These are phyloP conservation scores for Muscicapa comitata DNA, from an alignment of 2,797 vertebrate genomes.

Conservation along the genomic window DNA sequence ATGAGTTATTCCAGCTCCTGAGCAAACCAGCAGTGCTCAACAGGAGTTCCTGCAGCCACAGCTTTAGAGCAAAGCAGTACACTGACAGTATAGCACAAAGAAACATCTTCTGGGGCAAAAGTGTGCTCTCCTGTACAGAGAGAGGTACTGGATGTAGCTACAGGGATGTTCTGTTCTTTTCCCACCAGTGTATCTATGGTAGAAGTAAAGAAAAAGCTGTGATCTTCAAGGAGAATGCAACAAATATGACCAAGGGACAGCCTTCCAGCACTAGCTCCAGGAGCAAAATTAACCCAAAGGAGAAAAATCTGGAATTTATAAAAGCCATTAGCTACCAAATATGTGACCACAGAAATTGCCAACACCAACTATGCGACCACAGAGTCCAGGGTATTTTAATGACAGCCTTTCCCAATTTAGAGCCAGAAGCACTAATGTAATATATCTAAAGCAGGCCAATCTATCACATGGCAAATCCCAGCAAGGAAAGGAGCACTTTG, in stretches of 20 bases:
- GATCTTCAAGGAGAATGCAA: neutral
- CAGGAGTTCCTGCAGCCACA: neutral
- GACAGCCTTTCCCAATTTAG: constrained; percentile 1
- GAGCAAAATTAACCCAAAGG: neutral
- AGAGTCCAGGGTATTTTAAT: constrained; percentile 7
- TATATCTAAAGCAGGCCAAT: neutral
- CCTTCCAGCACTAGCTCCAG: neutral
- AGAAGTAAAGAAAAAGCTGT: neutral
- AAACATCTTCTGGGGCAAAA: neutral
- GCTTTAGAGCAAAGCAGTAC: neutral
- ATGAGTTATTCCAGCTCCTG: neutral
- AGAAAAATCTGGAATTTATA: constrained; percentile 54
- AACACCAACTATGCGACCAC: constrained; percentile 23
- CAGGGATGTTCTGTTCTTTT: neutral
- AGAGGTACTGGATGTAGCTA: neutral
- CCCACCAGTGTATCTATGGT: neutral
- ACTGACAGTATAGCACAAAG: neutral
- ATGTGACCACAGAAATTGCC: constrained; percentile 48
- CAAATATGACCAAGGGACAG: neutral
- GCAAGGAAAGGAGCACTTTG: neutral
- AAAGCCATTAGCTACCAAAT: constrained; percentile 58
- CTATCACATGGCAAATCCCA: neutral
- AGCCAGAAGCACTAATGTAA: constrained; percentile 37
- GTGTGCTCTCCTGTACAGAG: neutral
- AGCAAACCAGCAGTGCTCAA: neutral